Base-by-base conservation (phyloP, 2,888 invertebrate genomes). In the Leistus spinibarbis region DNA sequence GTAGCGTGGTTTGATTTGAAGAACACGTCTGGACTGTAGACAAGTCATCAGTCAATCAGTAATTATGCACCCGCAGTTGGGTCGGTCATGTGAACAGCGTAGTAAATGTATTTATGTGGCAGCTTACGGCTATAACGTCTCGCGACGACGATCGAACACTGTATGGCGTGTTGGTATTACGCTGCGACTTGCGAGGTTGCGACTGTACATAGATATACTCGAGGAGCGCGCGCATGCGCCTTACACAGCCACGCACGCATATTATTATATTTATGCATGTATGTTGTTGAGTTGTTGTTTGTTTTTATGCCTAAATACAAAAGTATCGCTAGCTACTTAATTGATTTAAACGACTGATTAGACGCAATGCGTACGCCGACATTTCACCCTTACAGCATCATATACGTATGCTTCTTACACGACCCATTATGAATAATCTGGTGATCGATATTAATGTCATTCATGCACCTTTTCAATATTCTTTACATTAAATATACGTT, bases 61-160 rank as follows among this genome's bases (percentile, higher is more conserved):
- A 13, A 24, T 63, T 64, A 16, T 54, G 63, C 23, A 64, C 40
- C 63, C 19, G 20, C 16, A 66, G 16, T 23, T 9, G 20, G 56
- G n/a, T n/a, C n/a, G 27, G 54, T 75, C 69, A 75, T 69, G 75
- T 75, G 69, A 69, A 69, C 69, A 69, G 53, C 75, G 75, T 75
- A 75, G 68, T 68, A 20, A 20, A n/a, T 13, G 5, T 60, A 62
- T 4, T 5, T 20, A 24, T 20, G 17, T 22, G 13, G 10, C 17
- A 75, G 20, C 22, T 3, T 54, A 40, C 22, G 17, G 19, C 17
- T 19, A 69, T 64, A 69, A 54, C 62, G 64, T 63, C 19, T 69
- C 63, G 20, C 54, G 5, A 27, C 27, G 56, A 56, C 64, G 20
- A 24, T n/a, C 20, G 69, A 27, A 69, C 56, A 75, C 75, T 68